Evolutionary conservation across 37 sponge, comb jelly and placozoan genomes (phyloP).

Genomic region (Ephydatia muelleri): DNA sequence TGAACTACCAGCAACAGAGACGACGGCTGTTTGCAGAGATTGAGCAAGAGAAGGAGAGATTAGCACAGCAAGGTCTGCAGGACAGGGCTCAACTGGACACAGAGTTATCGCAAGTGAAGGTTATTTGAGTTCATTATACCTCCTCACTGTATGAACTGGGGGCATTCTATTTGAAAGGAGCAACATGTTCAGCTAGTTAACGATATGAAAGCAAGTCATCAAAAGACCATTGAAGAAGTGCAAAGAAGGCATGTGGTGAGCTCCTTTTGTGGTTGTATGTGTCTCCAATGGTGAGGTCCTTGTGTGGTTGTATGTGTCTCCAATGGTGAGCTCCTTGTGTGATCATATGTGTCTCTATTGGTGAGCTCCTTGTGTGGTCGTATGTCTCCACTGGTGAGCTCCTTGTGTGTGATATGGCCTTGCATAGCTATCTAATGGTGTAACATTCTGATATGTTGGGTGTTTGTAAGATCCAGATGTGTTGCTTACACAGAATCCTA

Average conservation of each 20-base stretch:
- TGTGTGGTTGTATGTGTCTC: too few species aligned
- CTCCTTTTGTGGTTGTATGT: too few species aligned
- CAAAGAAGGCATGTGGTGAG: constrained; percentile 50
- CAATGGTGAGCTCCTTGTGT: too few species aligned
- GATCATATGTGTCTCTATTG: too few species aligned
- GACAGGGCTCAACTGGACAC: constrained; percentile 54
- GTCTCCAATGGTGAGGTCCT: too few species aligned
- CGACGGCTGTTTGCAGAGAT: constrained; percentile 79
- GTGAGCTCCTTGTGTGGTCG: too few species aligned
- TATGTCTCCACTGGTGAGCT: too few species aligned
- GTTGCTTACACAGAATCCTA: too few species aligned
- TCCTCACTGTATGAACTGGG: not conserved
- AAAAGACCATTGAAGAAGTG: constrained; percentile 22
- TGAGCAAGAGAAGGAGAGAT: constrained; percentile 82
- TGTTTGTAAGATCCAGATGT: too few species aligned
- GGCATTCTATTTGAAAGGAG: constrained; percentile 33
- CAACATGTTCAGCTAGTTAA: constrained; percentile 13
- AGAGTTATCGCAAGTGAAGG: constrained; percentile 38
- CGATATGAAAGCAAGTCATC: constrained; percentile 36
- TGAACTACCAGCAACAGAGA: constrained; percentile 85
- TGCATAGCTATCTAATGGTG: too few species aligned
- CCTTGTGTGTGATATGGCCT: too few species aligned
- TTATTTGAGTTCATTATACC: not conserved
- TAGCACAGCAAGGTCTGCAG: constrained; percentile 43
- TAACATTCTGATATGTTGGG: too few species aligned